These are phyloP conservation scores for Ramphastos sulfuratus DNA, from an alignment of 2,113 vertebrate genomes.

Conservation along the genomic window DNA sequence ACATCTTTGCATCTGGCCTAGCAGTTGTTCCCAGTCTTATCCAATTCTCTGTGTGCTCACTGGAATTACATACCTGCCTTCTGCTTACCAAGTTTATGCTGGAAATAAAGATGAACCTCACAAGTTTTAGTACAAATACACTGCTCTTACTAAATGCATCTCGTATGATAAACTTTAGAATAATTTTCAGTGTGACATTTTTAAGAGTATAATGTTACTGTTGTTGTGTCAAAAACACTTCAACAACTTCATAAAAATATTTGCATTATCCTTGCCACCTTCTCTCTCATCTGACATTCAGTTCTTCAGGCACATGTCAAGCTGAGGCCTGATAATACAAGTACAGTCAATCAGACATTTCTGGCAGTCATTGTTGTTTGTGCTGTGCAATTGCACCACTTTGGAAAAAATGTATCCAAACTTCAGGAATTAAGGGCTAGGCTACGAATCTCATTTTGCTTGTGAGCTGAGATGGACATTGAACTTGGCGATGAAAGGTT, in stretches of 20 bases:
- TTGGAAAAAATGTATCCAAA: neutral
- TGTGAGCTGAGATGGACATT: constrained; percentile 2
- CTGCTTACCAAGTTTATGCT: neutral
- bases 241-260: constrained; percentile 17
- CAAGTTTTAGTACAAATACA: neutral
- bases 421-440: constrained; percentile 8
- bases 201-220: neutral
- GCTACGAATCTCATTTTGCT: neutral
- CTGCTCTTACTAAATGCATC: neutral
- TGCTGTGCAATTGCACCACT: constrained; percentile 34
- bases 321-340: constrained; percentile 53
- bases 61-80: neutral
- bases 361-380: constrained; percentile 2
- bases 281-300: constrained; percentile 17
- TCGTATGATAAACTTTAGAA: neutral
- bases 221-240: constrained; percentile 14
- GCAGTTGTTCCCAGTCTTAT: neutral
- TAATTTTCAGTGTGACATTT: neutral
- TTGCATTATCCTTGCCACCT: constrained; percentile 14
- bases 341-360: constrained; percentile 27
- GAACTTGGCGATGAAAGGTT: neutral
- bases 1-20: constrained; percentile 33
- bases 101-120: constrained; percentile 10
- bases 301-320: neutral
- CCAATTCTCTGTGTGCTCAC: neutral